These are phyloP conservation scores for Pyrgilauda ruficollis DNA, from an alignment of 2,113 vertebrate species.

Conservation along the genomic window DNA sequence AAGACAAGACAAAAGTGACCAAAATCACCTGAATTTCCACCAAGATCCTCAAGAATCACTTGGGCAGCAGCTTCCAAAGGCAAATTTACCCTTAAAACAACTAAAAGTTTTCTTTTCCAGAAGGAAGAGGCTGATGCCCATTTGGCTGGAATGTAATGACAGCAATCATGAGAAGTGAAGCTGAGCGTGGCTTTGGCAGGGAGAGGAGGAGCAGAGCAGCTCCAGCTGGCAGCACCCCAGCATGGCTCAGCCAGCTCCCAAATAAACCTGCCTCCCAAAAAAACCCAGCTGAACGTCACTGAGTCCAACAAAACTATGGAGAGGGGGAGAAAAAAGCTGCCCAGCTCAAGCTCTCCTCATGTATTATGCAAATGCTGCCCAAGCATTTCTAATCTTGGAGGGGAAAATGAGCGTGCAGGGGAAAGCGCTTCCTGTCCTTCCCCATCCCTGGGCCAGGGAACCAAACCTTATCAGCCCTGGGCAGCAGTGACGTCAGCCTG, in stretches of 20 bases:
- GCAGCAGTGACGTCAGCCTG: neutral
- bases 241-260: neutral
- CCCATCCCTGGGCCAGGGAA: neutral
- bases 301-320: neutral
- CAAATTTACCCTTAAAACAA: neutral
- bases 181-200: constrained; percentile 13
- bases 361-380: neutral
- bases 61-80: neutral
- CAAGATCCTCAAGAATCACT: neutral
- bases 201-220: constrained; percentile 7
- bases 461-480: neutral
- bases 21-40: neutral
- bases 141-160: constrained; percentile 6
- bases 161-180: constrained; percentile 13
- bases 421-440: neutral
- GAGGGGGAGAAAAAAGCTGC: neutral
- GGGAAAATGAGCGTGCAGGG: neutral
- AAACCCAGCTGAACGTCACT: neutral
- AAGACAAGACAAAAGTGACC: neutral
- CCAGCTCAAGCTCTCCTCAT: neutral
- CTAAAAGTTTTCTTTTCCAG: neutral
- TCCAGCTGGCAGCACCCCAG: neutral
- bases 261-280: neutral
- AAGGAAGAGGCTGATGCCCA: neutral
- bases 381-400: neutral